Base-by-base conservation (phyloP, 2,113 vertebrate species). In the Brachirus orientalis region DNA sequence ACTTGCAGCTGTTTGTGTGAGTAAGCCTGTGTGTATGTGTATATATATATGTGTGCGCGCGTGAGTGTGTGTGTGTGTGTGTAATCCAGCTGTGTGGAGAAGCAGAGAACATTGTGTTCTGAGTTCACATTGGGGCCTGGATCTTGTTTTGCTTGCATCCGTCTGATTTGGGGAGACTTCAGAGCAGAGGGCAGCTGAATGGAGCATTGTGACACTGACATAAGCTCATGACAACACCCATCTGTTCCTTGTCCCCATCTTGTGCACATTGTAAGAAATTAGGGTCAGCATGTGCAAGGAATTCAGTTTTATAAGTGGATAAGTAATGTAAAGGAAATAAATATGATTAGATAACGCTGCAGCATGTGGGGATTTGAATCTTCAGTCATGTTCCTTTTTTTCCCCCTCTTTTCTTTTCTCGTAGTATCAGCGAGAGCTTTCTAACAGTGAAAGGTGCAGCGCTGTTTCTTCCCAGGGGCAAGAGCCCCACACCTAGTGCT, bases 391-490 rank as follows among this genome's bases (percentile, higher is more conserved):
- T 17, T 4, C 35, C 22, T 14, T 17, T 33, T 14, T 22, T 17
- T 40, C 20, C 17, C 69, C 33, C 14, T 45, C 89, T n/a, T 13
- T 47, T 88, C 54, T 38, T 79, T n/a, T 59, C 82, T 69, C 52
- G 14, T 88, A 98, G 96, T 88, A 98, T 98, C 93, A 98, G 95
- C 20, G 98, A 98, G 90, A 98, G 95, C 88, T 98, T 98, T 87
- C 93, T 98, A 71, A 97, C 97, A 2, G 98, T 99, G 44, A 99
- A 99, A 93, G 98, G 98, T 38, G 97, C 97, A 19, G 98, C 97
- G 3, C 94, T 98, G 75, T 99, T 98, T 89, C 94, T 99, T 8
- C 98, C 97, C 1, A 90, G 95, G 20, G 97, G 96, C 80, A 97
- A 96, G 91, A 96, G 96, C 33, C 92, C 93, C 67, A 80, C 90